A percentile compares a stretch with the other conserved stretches of the same genome.
Evolutionary conservation across 92 coral and sea anemone species (phyloP).

Genomic region (Muricea muricata): DNA sequence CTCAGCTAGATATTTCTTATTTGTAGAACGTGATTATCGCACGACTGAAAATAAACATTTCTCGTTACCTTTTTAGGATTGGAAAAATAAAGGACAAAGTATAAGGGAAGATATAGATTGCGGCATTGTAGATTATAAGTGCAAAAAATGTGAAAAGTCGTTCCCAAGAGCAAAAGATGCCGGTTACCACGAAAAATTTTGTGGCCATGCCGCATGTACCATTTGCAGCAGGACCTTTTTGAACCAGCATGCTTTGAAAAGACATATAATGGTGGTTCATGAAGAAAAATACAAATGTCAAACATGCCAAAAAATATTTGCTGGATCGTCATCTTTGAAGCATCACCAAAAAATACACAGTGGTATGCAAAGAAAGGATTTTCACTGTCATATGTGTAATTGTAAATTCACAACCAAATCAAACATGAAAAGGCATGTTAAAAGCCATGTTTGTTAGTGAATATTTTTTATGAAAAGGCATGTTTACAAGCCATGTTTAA

Average conservation of each 20-base stretch:
- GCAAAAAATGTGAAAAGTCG: constrained; percentile 1
- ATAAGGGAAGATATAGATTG: constrained; percentile 21
- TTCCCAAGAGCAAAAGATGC: constrained; percentile 37
- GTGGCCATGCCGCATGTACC: neutral
- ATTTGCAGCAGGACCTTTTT: neutral
- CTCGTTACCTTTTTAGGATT: constrained; percentile 15
- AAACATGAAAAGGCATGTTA: constrained; percentile 19
- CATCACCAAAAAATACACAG: constrained; percentile 4
- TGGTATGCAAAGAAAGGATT: neutral
- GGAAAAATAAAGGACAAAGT: constrained; percentile 8
- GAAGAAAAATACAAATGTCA: constrained; percentile 9
- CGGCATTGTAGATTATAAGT: neutral
- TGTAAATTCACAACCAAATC: constrained; percentile 3
- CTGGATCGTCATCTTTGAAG: neutral
- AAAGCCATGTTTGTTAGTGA: constrained; percentile 1
- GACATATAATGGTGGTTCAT: constrained; percentile 17
- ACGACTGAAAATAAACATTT: neutral
- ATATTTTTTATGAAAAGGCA: neutral
- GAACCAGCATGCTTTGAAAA: constrained; percentile 2
- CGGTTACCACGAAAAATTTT: neutral
- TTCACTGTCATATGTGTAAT: neutral
- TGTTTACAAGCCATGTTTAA: too few relatives aligned
- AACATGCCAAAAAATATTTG: constrained; percentile 12
- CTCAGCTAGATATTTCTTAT: too few relatives aligned
- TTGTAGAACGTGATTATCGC: too few relatives aligned